Conservation (phyloP, 2,888 invertebrate species). For the Mellilla xanthometata region DNA sequence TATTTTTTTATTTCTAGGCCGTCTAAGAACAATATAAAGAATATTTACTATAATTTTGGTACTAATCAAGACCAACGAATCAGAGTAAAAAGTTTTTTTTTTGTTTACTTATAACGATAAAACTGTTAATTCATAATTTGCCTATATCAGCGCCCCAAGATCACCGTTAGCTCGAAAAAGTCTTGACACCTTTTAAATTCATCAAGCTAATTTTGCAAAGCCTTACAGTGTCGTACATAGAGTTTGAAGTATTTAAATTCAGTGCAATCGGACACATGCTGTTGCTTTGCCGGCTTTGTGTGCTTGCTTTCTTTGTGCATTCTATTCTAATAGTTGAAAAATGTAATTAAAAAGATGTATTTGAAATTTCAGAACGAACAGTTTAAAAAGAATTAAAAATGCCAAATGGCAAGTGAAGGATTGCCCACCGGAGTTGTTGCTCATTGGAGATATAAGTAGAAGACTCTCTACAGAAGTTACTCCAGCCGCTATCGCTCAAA, state of each 20-base stretch:
- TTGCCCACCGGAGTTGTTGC: conserved; percentile 77
- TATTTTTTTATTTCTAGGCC: too few relatives aligned
- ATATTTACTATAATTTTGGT: conserved; percentile 3
- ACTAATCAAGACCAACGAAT: too few relatives aligned
- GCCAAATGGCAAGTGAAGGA: conserved; percentile 85
- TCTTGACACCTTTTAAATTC: too few relatives aligned
- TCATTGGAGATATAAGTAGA: conserved; percentile 71
- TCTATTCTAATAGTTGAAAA: conserved; percentile 7
- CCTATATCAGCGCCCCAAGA: too few relatives aligned
- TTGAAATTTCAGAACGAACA: conserved; percentile 72
- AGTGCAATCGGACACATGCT: conserved; percentile 11
- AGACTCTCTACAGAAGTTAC: conserved; percentile 86
- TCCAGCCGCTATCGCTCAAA: conserved; percentile 96
- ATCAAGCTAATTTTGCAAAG: too few relatives aligned
- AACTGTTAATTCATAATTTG: too few relatives aligned
- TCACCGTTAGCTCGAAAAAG: too few relatives aligned
- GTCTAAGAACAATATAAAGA: too few relatives aligned
- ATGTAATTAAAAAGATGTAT: conserved; percentile 3
- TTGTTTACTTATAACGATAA: too few relatives aligned
- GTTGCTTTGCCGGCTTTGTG: conserved; percentile 48
- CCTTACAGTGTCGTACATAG: too few relatives aligned
- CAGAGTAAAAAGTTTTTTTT: too few relatives aligned
- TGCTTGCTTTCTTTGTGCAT: conserved; percentile 37
- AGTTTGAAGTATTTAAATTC: too few relatives aligned
- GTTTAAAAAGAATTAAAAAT: conserved; percentile 84